Percentiles rank a stretch among this genome's conserved stretches.
Conservation (phyloP, 2,113 vertebrate genomes). For the Ovibos moschatus region DNA sequence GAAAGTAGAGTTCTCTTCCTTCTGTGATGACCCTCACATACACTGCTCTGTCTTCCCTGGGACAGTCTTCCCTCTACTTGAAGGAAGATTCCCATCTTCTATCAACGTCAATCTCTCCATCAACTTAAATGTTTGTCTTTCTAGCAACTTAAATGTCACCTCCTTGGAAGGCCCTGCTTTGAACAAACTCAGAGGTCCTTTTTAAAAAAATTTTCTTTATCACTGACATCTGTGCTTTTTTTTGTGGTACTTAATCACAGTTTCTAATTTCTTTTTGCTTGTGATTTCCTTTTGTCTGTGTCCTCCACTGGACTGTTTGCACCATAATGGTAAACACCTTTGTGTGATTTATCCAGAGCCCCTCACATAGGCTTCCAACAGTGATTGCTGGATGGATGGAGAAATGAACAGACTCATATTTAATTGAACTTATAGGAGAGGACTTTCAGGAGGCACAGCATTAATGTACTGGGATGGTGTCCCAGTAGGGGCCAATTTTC, state of each 20-base stretch:
- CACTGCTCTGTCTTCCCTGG: background rate
- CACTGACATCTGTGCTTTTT: background rate
- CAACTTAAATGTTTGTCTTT: background rate
- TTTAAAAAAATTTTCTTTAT: background rate
- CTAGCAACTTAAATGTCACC: background rate
- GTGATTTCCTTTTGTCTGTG: background rate
- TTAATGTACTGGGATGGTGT: background rate
- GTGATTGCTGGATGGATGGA: background rate
- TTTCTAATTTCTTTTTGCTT: background rate
- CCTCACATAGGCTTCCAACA: background rate
- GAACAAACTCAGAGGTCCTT: background rate
- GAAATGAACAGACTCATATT: background rate
- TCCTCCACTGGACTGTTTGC: background rate
- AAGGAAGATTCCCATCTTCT: background rate
- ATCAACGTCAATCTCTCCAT: background rate
- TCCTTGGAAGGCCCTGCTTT: background rate
- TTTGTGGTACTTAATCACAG: background rate
- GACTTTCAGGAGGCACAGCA: background rate
- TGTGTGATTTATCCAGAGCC: background rate
- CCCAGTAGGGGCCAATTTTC: background rate
- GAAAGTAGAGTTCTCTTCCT: background rate
- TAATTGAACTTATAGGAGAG: background rate
- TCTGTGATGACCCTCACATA: background rate
- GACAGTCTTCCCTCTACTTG: background rate
- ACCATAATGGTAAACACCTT: background rate